phyloP scores from a whole-genome alignment of 2,888 invertebrate genomes.

The Cybosia mesomella region DNA sequence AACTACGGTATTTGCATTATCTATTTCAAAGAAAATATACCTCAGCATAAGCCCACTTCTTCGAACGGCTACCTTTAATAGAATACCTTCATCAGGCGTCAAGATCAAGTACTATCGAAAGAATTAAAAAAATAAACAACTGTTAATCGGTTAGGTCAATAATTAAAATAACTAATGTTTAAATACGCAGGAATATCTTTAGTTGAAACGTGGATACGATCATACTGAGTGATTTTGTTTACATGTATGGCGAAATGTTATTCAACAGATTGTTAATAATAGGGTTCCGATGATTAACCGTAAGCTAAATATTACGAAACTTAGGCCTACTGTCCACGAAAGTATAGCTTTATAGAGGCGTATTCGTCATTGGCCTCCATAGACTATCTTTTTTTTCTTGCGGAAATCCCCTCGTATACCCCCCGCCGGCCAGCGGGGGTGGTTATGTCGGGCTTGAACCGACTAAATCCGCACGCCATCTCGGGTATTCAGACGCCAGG shows the following conservation, averaged over 20 bases:
- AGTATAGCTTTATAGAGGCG: no score
- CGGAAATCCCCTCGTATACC: no score
- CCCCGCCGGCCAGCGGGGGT: no score
- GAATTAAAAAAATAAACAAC: conserved; percentile 40
- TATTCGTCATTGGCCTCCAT: no score
- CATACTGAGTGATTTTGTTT: conserved; percentile 36
- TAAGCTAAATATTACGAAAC: conserved; percentile 18
- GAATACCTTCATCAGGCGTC: conserved; percentile 15
- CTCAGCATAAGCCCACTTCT: background rate
- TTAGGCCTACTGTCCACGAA: no score
- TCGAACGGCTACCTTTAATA: conserved; percentile 1
- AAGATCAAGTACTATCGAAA: conserved; percentile 51
- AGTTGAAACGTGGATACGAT: conserved; percentile 27
- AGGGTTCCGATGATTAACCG: conserved; percentile 48
- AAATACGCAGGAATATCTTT: conserved; percentile 33
- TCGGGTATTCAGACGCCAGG: no score
- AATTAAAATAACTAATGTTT: conserved; percentile 22
- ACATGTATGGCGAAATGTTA: conserved; percentile 51
- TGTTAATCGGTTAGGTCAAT: conserved; percentile 32
- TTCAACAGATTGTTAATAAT: conserved; percentile 42
- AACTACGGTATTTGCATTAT: background rate
- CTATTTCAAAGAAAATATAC: conserved; percentile 8
- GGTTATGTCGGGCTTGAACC: no score
- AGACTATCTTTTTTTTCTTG: no score
- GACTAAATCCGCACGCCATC: no score